Conservation (phyloP, 2,888 invertebrate genomes). For the Ditylenchus weischeri region DNA sequence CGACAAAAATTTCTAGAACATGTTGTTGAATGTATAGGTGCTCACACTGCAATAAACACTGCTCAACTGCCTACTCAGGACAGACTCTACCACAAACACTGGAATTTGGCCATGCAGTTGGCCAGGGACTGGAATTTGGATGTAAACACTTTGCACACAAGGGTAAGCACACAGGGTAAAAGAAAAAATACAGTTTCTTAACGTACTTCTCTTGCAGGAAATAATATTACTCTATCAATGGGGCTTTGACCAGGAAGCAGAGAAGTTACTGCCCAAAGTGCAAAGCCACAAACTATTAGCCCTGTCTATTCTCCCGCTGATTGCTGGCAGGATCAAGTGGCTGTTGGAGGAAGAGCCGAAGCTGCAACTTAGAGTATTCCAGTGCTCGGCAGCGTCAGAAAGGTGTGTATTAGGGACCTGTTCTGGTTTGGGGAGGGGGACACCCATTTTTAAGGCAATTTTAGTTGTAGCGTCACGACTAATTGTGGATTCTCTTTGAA, state of each 20-base stretch:
- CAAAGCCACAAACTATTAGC: neutral
- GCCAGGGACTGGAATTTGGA: conserved; percentile 37
- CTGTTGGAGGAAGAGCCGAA: conserved; percentile 11
- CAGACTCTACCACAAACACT: conserved; percentile 19
- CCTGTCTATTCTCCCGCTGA: conserved; percentile 8
- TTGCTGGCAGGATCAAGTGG: conserved; percentile 13
- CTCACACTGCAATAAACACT: conserved; percentile 6
- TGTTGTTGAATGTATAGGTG: conserved; percentile 32
- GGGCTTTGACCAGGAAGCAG: conserved; percentile 14
- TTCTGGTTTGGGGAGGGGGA: too few species aligned
- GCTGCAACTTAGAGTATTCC: neutral
- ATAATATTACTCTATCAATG: conserved; percentile 12
- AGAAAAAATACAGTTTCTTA: too few species aligned
- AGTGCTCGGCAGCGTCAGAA: conserved; percentile 10
- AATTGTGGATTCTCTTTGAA: too few species aligned
- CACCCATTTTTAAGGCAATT: too few species aligned
- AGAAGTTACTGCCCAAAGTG: neutral
- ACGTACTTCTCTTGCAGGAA: conserved; percentile 2
- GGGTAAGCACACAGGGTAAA: too few species aligned
- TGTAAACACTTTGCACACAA: conserved; percentile 32
- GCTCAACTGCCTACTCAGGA: neutral
- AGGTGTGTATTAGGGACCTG: conserved; percentile 8
- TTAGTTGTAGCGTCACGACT: too few species aligned
- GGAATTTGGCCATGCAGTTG: conserved; percentile 28
- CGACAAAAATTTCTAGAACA: conserved; percentile 48